phyloP scores from a whole-genome alignment of 2,113 vertebrate genomes.

The Haemorhous mexicanus region DNA sequence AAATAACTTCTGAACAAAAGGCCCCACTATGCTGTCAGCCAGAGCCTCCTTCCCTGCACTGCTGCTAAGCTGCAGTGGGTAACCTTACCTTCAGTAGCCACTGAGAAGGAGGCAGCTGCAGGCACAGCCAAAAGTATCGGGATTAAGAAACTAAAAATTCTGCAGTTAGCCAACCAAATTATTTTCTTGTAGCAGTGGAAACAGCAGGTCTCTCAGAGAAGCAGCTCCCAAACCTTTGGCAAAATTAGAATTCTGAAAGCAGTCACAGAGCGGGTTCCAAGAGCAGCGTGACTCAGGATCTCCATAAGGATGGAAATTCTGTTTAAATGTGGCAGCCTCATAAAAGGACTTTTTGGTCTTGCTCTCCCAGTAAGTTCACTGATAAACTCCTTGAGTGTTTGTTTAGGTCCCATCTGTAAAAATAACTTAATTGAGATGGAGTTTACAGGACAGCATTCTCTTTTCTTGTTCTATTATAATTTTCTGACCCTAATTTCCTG shows the following conservation, averaged over 20 bases:
- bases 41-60: neutral
- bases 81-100: neutral
- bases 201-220: conserved; percentile 2
- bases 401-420: neutral
- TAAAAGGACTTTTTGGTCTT: neutral
- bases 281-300: neutral
- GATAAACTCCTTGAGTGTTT: neutral
- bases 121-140: conserved; percentile 11
- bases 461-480: neutral
- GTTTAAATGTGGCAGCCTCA: neutral
- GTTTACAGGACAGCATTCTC: neutral
- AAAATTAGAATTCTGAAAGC: neutral
- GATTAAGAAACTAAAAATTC: neutral
- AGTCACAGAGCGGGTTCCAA: neutral
- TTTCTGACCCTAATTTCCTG: conserved; percentile 43
- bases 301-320: neutral
- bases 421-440: neutral
- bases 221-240: neutral
- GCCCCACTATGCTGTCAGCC: neutral
- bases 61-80: neutral
- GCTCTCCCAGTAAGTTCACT: neutral
- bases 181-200: conserved; percentile 26
- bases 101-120: neutral
- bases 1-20: conserved; percentile 16
- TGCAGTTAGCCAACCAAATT: conserved; percentile 25